These are phyloP conservation scores for Onychorhynchus coronatus DNA, from an alignment of 2,113 vertebrate genomes.

Conservation along the genomic window DNA sequence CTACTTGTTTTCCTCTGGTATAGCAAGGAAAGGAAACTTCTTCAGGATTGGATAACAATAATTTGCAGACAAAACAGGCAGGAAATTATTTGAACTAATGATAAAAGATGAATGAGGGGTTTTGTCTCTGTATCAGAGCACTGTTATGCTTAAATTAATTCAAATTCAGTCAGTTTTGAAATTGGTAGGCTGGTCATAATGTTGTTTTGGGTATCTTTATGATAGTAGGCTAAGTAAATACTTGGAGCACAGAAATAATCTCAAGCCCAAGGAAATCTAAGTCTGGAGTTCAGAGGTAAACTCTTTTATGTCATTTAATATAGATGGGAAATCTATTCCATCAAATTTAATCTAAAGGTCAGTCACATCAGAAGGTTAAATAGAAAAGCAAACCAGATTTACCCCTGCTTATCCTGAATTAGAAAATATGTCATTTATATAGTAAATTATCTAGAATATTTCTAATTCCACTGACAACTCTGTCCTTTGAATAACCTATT, in stretches of 20 bases:
- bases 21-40: neutral
- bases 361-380: conserved; percentile 29
- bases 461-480: neutral
- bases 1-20: neutral
- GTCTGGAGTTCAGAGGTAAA: conserved; percentile 11
- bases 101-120: neutral
- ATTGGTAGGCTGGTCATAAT: neutral
- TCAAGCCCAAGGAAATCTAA: conserved; percentile 2
- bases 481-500: neutral
- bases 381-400: conserved; percentile 45
- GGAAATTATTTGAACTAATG: conserved; percentile 15
- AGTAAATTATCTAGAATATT: neutral
- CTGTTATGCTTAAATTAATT: conserved; percentile 9
- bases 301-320: conserved; percentile 44
- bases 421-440: conserved; percentile 39
- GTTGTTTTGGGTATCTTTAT: conserved; percentile 2
- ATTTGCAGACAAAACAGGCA: conserved; percentile 19
- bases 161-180: conserved; percentile 18
- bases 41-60: neutral
- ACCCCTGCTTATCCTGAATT: conserved; percentile 24
- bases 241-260: conserved; percentile 23
- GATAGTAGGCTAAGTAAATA: conserved; percentile 36
- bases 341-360: conserved; percentile 66
- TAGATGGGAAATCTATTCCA: conserved; percentile 53
- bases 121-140: neutral